Base-by-base conservation (phyloP, 2,797 vertebrate genomes). In the Melanogrammus aeglefinus region DNA sequence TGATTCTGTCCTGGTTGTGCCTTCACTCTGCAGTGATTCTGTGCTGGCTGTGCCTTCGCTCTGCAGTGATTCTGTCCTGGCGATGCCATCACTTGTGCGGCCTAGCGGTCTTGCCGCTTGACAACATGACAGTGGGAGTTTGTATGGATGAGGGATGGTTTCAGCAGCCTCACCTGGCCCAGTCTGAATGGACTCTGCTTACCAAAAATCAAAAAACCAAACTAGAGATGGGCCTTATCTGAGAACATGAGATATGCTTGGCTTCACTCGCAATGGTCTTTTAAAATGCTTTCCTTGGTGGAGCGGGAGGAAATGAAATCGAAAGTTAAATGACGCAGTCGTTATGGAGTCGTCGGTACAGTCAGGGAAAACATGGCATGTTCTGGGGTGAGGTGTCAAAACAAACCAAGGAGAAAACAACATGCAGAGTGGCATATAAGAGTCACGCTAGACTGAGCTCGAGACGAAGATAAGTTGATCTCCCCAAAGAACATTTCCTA, bases 41-140 rank as follows among this genome's bases (percentile, higher is more conserved):
- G 47, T 51, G 16, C 47, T 51, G 47, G 14, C 47, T 51, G 6
- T 4, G 18, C 47, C 4, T 3, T 51, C 47, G 21, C 47, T 51
- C 47, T 51, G 41, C 8, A 51, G 14, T 51, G 47, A 51, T 51
- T 4, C 18, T 16, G 18, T 51, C 47, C 47, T 51, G 39, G 14
- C 47, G 18, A 18, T 21, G 18, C 51, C 1, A 3, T n/a, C 51
- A 21, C 51, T 77, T 74, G 18, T 75, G 21, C 0, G 44, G 31
- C 78, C 76, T 9, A 81, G 73, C 75, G 36, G 81, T 82, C 84
- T 85, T n/a, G 51, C 79, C 74, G 12, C 79, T 84, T 74, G 73
- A 84, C 80, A 82, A 83, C 77, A 85, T 84, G 77, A 85, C 82
- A 87, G 31, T 33, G 31, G 31, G 31, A 33, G 31, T 33, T 33